phyloP scores from a whole-genome alignment of 2,797 vertebrate genomes.

The Coranthus polyacanthus region DNA sequence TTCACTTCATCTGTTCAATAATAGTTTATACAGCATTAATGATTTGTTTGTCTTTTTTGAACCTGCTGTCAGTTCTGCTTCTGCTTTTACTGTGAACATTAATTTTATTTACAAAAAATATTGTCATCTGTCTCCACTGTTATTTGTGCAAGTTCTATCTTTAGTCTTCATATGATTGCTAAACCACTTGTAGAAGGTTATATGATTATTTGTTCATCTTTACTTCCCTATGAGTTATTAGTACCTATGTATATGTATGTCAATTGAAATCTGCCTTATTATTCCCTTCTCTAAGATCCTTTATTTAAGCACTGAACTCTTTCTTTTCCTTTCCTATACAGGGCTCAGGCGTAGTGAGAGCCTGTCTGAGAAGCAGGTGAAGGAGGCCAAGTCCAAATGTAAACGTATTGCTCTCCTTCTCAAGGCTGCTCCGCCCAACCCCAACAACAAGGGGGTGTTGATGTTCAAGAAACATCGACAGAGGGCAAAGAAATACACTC shows the following conservation, averaged over 20 bases:
- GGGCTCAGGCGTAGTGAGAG: conserved; percentile 96
- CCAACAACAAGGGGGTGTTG: conserved; percentile 97
- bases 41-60: neutral
- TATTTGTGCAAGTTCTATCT: conserved; percentile 17
- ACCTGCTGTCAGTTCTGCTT: conserved; percentile 2
- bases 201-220: conserved; percentile 28
- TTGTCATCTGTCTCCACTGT: conserved; percentile 5
- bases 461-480: conserved; percentile 98
- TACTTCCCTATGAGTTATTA: conserved; percentile 39
- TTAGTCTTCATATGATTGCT: conserved; percentile 1
- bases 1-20: conserved; percentile 4
- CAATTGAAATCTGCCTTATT: conserved; percentile 22
- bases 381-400: conserved; percentile 99
- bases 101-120: no score
- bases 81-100: neutral
- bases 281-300: neutral
- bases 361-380: conserved; percentile 96
- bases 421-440: conserved; percentile 91
- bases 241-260: conserved; percentile 34
- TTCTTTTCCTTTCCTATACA: conserved; percentile 65
- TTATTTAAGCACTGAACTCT: conserved; percentile 27
- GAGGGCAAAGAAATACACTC: conserved; percentile 95
- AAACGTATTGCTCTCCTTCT: conserved; percentile 97
- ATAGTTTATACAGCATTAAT: conserved; percentile 7
- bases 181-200: neutral